Percentiles rank a stretch among this genome's conserved stretches.
Evolutionary conservation across 2,888 invertebrate genomes (phyloP).

Genomic region (Hybos culiciformis): DNA sequence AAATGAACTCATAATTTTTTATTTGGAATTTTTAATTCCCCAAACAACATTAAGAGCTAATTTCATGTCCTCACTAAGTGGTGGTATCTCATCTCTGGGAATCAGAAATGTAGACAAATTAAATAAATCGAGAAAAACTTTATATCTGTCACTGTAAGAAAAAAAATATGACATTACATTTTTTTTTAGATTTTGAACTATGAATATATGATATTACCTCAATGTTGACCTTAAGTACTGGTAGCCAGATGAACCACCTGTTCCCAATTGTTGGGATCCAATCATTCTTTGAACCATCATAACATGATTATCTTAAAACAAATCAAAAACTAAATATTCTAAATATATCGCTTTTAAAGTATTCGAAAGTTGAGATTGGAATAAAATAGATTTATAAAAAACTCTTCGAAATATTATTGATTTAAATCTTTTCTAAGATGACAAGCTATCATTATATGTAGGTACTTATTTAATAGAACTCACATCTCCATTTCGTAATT

Average conservation of each 20-base stretch:
- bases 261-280: slow-evolving; percentile 89
- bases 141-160: slow-evolving; percentile 83
- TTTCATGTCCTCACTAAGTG: slow-evolving; percentile 64
- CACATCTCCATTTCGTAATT: slow-evolving; percentile 98
- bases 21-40: no score
- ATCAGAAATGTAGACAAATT: slow-evolving; percentile 93
- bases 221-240: slow-evolving; percentile 93
- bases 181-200: not conserved
- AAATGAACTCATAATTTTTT: no score
- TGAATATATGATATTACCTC: slow-evolving; percentile 47
- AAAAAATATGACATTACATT: slow-evolving; percentile 9
- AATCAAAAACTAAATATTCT: not conserved
- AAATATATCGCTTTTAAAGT: not conserved
- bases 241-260: slow-evolving; percentile 97
- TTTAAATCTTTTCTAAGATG: not conserved
- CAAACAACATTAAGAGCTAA: slow-evolving; percentile 19
- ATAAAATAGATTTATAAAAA: not conserved
- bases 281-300: slow-evolving; percentile 99
- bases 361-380: not conserved
- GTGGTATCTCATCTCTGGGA: slow-evolving; percentile 82
- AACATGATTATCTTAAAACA: slow-evolving; percentile 79
- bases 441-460: no score
- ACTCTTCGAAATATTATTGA: not conserved
- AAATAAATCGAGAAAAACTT: slow-evolving; percentile 94
- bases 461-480: slow-evolving; percentile 33